Base-by-base conservation (phyloP, 1,140 invertebrate genomes). In the Musca domestica region DNA sequence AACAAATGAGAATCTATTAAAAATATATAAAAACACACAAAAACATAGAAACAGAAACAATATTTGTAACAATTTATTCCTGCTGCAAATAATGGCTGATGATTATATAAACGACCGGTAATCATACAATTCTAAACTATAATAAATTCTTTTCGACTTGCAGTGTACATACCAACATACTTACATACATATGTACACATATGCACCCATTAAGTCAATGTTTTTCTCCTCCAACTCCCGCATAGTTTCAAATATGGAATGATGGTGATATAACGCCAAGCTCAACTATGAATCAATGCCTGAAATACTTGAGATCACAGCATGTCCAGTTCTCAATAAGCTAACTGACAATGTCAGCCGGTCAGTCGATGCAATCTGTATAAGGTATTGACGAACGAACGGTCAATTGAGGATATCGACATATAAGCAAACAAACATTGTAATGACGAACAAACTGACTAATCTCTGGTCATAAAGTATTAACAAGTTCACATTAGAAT, bases 401-500 rank as follows among this genome's bases (percentile, higher is more conserved):
- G 34, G 34, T 41, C 34, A 41, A 5, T 41, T 41, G 34, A 41
- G 5, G 34, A 41, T 41, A 41, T 10, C 6, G n/a, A n/a, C 15
- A 19, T 34, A 20, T 25, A 58, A 30, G 9, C 23, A 27, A 15
- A 56, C 12, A 56, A 1, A 30, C 23, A 58, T 17, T 27, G 17
- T 22, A 2, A 10, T 19, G 17, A 51, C 9, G 4, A 6, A 51
- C 48, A 51, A 19, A 51, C 48, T 19, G 17, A 22, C 17, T 61
- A 61, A 61, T 61, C 56, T 61, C 30, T 34, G 30, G 56, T 30
- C 30, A 61, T 61, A 61, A 61, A 61, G 56, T 34, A 61, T 61
- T 61, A 61, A 61, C 56, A 61, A 61, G 56, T 61, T 61, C 56
- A 61, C 56, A 61, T 61, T 61, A 61, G 56, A 61, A 61, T 61